Evolutionary conservation across 2,888 invertebrate genomes (phyloP), one percentile per base, ranked within the genome.

Genomic region (Charanyca ferruginea): DNA sequence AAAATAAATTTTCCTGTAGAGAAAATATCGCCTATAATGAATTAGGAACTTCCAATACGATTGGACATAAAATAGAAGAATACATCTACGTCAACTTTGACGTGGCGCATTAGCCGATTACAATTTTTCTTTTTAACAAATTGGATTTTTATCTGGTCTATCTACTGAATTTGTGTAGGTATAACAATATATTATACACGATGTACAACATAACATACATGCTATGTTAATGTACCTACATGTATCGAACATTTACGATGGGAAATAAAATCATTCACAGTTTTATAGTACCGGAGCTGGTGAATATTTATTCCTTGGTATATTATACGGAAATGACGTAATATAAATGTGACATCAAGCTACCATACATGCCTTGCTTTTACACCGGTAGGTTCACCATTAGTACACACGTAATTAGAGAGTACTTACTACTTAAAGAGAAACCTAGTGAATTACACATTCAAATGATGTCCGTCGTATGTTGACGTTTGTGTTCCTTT

Each of bases 191-290:
- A 63, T 47, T 52, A 55, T 23, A 55, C 42, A 20, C 22, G 5
- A 25, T 25, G 13, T 55, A 28, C 38, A 16, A 28, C 38, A 16
- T 16, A 11, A 28, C 1, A 35, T n/a, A 23, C 18, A 38, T 47
- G 9, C n/a, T 64, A 44, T 45, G 38, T 72, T 66, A 57, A 73
- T 72, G 32, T 45, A 45, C 18, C 41, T 58, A 42, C 22, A 49
- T 60, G 35, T 63, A 63, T 66, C 64, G 66, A 81, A 81, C 20
- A 66, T 81, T 74, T 77, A 81, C 68, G 69, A 73, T 65, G 54
- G 62, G 23, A 45, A 77, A 74, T 81, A 68, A 71, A 80, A 66
- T 69, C 69, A 58, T 79, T 77, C 54, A 51, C 53, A 53, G 25
- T 66, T 73, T 81, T 75, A 74, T 69, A 58, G 65, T 44, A 23